Evolutionary conservation across 1,140 invertebrate genomes (phyloP).

Genomic region (Drosophila parabipectinata): DNA sequence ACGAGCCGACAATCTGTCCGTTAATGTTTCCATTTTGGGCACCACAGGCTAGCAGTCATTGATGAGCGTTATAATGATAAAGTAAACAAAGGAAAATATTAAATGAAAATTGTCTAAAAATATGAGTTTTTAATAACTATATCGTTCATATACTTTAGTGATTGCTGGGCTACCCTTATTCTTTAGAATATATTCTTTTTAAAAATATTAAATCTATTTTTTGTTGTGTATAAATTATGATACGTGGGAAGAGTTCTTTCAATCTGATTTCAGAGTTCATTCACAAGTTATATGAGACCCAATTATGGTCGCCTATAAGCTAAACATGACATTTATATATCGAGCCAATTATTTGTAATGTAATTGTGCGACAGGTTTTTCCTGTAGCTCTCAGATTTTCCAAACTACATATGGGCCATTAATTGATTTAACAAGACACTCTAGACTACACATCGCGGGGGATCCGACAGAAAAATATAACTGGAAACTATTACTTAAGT

Average conservation of each 20-base stretch:
- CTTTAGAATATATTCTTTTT: background rate
- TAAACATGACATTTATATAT: constrained; percentile 65
- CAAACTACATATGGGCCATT: constrained; percentile 48
- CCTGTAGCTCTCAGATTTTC: constrained; percentile 6
- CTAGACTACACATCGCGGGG: constrained; percentile 7
- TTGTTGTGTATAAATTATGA: background rate
- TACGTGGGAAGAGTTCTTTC: constrained; percentile 36
- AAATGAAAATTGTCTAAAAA: background rate
- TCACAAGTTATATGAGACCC: constrained; percentile 17
- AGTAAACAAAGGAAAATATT: constrained; percentile 14
- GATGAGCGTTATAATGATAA: constrained; percentile 40
- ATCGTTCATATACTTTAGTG: too few relatives aligned
- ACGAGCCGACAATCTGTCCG: constrained; percentile 61
- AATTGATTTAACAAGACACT: constrained; percentile 51
- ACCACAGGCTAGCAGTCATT: constrained; percentile 33
- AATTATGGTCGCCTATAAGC: constrained; percentile 21
- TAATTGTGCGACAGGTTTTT: constrained; percentile 48
- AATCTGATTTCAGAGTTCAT: constrained; percentile 44
- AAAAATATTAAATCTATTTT: background rate
- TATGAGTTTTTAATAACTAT: background rate
- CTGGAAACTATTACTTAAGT: constrained; percentile 21
- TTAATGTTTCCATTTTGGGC: constrained; percentile 67
- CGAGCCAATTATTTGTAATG: constrained; percentile 66
- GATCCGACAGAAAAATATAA: constrained; percentile 15
- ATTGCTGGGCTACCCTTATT: background rate